Evolutionary conservation across 2,888 invertebrate species (phyloP), one percentile per base, ranked within the genome.

Genomic region (Orthosia incerta): DNA sequence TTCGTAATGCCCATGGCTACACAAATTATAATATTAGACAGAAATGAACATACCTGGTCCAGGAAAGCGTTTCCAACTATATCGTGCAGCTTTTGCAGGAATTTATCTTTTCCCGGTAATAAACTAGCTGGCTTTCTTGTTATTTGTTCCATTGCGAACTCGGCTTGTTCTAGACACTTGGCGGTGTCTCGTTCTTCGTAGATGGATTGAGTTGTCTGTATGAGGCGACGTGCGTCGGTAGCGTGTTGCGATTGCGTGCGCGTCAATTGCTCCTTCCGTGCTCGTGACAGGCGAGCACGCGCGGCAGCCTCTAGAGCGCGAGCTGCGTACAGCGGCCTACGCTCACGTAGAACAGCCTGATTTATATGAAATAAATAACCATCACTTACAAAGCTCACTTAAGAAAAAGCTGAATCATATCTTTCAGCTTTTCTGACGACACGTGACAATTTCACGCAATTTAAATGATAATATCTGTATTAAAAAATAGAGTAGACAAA

Each of bases 81-180:
- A 76, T 93, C 89, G 70, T 95, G 91, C 26, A 96, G 78, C 71
- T 94, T 88, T 53, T 94, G 92, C 70, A 95, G 81, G 76, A 89
- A 95, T 79, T 93, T 95, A 50, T 95, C 96, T 83, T 95, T 96
- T 4, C 88, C 92, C 2, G 94, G 95, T 53, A 96, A 83, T 66
- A 95, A 85, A 59, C 89, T 90, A 2, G 87, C 79, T 4, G 93
- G 92, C 66, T 93, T 94, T 70, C 92, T 91, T 5, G 92, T 86
- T 78, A 96, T 94, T 87, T 95, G 95, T 80, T 94, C 94, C 91
- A 96, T 93, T 5, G 91, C 96, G 66, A 96, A 96, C 76, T 95
- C 93, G 0, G 93, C 95, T 1, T 90, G 87, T 82, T 96, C 96
- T 59, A 96, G 79, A 69, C 95, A 95, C 82, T 92, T 94, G 5